Percentiles rank a stretch among this genome's conserved stretches.
phyloP scores from a whole-genome alignment of 2,888 invertebrate species.

The Scaptomyza polygonia region DNA sequence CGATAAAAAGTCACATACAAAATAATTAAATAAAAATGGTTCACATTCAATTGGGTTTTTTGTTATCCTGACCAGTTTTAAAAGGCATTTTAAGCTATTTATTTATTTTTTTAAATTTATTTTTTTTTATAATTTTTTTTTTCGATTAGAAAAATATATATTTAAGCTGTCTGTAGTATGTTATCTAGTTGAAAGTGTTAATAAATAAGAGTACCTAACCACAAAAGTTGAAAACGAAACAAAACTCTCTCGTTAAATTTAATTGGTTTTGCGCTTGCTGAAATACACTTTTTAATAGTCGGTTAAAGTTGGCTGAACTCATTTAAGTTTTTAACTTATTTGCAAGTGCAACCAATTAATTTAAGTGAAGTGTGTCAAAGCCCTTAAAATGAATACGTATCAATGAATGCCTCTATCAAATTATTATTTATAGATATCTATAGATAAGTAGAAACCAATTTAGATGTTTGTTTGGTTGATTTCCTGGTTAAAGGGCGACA shows the following conservation, averaged over 20 bases:
- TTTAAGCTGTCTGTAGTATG: background rate
- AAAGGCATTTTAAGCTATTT: no score
- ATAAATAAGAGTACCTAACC: background rate
- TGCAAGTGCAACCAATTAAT: slow-evolving; percentile 12
- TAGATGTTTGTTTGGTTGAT: slow-evolving; percentile 4
- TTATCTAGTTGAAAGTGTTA: background rate
- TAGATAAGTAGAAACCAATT: background rate
- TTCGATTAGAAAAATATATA: background rate
- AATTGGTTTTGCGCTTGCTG: background rate
- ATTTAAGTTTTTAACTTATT: slow-evolving; percentile 13
- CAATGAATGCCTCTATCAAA: background rate
- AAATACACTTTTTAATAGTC: background rate
- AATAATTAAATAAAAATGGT: no score
- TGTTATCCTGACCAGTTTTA: no score
- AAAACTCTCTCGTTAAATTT: background rate
- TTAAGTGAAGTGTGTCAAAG: slow-evolving; percentile 1
- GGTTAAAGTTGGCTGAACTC: slow-evolving; percentile 23
- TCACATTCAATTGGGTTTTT: no score
- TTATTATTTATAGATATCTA: slow-evolving; percentile 3
- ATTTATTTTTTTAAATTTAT: no score
- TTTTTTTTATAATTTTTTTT: no score
- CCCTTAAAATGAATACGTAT: slow-evolving; percentile 7
- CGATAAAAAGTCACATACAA: no score
- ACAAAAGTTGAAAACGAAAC: background rate
- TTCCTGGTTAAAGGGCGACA: background rate